Base-by-base conservation (phyloP, 2,797 vertebrate genomes). In the Anomalospiza imberbis region DNA sequence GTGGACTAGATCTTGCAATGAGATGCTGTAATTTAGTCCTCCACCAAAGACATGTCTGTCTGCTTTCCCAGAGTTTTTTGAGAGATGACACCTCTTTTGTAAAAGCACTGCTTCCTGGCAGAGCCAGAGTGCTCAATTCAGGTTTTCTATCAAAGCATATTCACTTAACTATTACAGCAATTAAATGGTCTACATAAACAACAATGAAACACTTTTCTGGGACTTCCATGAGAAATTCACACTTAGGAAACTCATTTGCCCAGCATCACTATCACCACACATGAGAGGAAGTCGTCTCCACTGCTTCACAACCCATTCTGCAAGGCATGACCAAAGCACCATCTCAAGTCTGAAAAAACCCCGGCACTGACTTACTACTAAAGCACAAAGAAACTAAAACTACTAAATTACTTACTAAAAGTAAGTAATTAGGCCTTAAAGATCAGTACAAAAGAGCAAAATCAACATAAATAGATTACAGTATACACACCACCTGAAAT, bases 201-300 rank as follows among this genome's bases (percentile, higher is more conserved):
- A 26, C 13, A 48, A 5, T 66, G 36, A 42, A 57, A 50, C 25
- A 34, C 21, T 31, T 42, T 21, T 42, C 34, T 0, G 0, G 3
- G 25, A 25, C 13, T 31, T 48, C 51, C 28, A 42, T 65, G 36
- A 42, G 17, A 57, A 34, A 50, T 42, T 50, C 26, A 57, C 12
- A 25, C 4, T 4, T 54, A 11, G 0, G 0, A 12, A 74, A 50
- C 36, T 31, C 42, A 66, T 42, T 34, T 84, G 13, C 31, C 25
- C 25, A 42, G 11, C 31, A 57, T 14, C 34, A 74, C 31, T 42
- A 26, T 50, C 20, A 57, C 31, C 32, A 42, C 8, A 6, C 3
- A 14, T 32, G 21, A 31, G 31, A 36, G 51, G 42, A 50, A 32
- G 14, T 21, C 42, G 84, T 57, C 61, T 50, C 44, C 36, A 48